These are phyloP conservation scores for Drosophila algonquin DNA, from an alignment of 2,888 invertebrate genomes.

Conservation along the genomic window DNA sequence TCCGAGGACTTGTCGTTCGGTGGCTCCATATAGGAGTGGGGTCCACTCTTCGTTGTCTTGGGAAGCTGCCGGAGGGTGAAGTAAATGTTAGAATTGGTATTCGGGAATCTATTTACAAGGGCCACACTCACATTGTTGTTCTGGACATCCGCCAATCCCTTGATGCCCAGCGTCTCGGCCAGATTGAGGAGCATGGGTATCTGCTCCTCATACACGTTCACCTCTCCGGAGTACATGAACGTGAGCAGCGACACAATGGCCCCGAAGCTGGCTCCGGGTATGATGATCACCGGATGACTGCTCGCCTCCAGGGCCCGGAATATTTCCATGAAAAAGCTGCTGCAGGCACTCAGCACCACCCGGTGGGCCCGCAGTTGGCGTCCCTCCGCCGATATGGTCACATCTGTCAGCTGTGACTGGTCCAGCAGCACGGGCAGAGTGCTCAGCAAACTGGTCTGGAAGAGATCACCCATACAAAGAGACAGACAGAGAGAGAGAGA, in stretches of 20 bases:
- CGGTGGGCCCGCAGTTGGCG: constrained; percentile 93
- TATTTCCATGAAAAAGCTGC: constrained; percentile 94
- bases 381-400: constrained; percentile 93
- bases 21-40: constrained; percentile 49
- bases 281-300: constrained; percentile 83
- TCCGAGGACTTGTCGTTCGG: constrained; percentile 50
- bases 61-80: constrained; percentile 60
- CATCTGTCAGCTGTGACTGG: constrained; percentile 92
- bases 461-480: constrained; percentile 45
- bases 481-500: constrained; percentile 59
- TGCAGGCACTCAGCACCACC: constrained; percentile 94
- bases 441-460: constrained; percentile 90
- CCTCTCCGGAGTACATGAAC: constrained; percentile 95
- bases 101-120: neutral
- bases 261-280: constrained; percentile 83
- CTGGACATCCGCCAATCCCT: constrained; percentile 90
- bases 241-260: constrained; percentile 88
- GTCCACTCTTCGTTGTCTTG: constrained; percentile 70
- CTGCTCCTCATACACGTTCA: constrained; percentile 91
- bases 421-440: constrained; percentile 91
- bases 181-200: constrained; percentile 90
- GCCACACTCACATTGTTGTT: constrained; percentile 87
- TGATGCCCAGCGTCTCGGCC: constrained; percentile 92
- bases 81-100: neutral
- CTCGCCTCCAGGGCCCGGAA: constrained; percentile 85